A percentile compares a stretch with the other conserved stretches of the same genome.
Evolutionary conservation across 2,113 vertebrate genomes (phyloP).

Genomic region (Balaeniceps rex): DNA sequence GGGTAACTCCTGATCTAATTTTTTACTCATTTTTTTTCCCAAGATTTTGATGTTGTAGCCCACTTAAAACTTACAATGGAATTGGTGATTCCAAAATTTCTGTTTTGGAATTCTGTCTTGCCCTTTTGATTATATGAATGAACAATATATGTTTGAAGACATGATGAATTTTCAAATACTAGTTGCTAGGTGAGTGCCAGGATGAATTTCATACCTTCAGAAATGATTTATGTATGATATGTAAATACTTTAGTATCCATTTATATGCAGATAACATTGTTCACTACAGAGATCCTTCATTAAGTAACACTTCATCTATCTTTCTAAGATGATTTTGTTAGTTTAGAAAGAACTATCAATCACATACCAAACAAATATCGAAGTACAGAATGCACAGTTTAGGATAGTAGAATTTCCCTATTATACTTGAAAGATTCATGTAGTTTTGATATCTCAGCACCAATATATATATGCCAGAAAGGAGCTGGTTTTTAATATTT

Average conservation of each 20-base stretch:
- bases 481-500: not conserved
- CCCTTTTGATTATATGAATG: not conserved
- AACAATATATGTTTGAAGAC: not conserved
- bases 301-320: not conserved
- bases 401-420: not conserved
- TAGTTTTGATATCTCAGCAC: not conserved
- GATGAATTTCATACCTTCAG: not conserved
- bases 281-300: not conserved
- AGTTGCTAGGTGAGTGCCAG: not conserved
- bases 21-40: not conserved
- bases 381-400: not conserved
- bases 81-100: not conserved
- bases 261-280: not conserved
- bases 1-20: not conserved
- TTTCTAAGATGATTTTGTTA: not conserved
- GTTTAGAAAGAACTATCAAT: not conserved
- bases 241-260: not conserved
- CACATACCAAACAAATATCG: not conserved
- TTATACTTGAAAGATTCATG: not conserved
- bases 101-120: not conserved
- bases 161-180: not conserved
- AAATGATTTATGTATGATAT: not conserved
- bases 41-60: conserved; percentile 7
- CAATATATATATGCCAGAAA: not conserved
- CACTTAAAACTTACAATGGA: not conserved